Evolutionary conservation across 1,140 invertebrate genomes (phyloP).

Genomic region (Carcinoscorpius rotundicauda): DNA sequence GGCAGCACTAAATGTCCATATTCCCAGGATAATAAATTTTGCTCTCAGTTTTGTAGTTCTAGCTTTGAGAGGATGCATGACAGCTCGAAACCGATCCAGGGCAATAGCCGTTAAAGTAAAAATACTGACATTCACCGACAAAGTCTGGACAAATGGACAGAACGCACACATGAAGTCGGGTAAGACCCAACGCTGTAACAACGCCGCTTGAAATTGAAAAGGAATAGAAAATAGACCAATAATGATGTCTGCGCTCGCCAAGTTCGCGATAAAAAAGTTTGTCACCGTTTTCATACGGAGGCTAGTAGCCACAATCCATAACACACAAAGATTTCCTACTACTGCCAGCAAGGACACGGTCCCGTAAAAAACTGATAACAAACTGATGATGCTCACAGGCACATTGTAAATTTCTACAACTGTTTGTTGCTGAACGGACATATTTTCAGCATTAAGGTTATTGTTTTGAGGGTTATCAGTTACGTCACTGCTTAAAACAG

Average conservation of each 20-base stretch:
- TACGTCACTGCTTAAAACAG: too few species aligned
- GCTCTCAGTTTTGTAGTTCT: slow-evolving; percentile 27
- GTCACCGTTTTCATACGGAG: slow-evolving; percentile 77
- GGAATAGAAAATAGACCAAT: slow-evolving; percentile 76
- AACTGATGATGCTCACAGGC: slow-evolving; percentile 51
- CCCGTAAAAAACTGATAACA: slow-evolving; percentile 69
- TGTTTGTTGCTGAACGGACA: too few species aligned
- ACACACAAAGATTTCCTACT: slow-evolving; percentile 74
- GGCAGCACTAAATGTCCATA: slow-evolving; percentile 27
- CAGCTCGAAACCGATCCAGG: slow-evolving; percentile 71
- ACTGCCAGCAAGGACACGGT: slow-evolving; percentile 63
- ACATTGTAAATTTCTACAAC: slow-evolving; percentile 46
- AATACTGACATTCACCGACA: slow-evolving; percentile 68
- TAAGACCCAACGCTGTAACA: slow-evolving; percentile 71
- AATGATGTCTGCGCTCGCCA: slow-evolving; percentile 79
- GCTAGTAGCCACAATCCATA: slow-evolving; percentile 70
- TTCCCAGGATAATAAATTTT: slow-evolving; percentile 25
- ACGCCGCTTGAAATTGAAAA: slow-evolving; percentile 58
- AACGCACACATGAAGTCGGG: slow-evolving; percentile 57
- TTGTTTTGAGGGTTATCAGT: too few species aligned
- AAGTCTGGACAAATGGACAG: slow-evolving; percentile 62
- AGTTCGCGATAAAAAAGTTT: slow-evolving; percentile 84
- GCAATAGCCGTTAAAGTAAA: slow-evolving; percentile 76
- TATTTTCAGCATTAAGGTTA: too few species aligned
- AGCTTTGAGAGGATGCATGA: slow-evolving; percentile 59